Percentiles rank a stretch among this genome's conserved stretches.
Conservation (phyloP, 2,888 invertebrate species). For the Electrophaes corylata region DNA sequence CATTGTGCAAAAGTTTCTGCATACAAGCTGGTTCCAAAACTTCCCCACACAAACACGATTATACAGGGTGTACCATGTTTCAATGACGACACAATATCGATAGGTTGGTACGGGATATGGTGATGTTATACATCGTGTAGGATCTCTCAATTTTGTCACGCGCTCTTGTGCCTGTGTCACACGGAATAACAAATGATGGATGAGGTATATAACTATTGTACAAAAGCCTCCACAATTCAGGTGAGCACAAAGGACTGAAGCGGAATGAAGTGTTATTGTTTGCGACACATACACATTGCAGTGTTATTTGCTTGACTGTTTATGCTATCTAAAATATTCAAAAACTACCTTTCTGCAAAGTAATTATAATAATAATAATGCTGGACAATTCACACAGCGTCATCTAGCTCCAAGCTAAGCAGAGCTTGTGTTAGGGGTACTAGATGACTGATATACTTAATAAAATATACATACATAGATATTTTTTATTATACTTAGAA, state of each 20-base stretch:
- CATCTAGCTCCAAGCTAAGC: too few relatives aligned
- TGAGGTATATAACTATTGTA: neutral
- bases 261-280: neutral
- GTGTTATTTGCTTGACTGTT: too few relatives aligned
- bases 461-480: too few relatives aligned
- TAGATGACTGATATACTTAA: too few relatives aligned
- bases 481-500: too few relatives aligned
- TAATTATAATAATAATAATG: too few relatives aligned
- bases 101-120: constrained; percentile 8
- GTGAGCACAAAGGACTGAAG: neutral
- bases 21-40: neutral
- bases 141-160: constrained; percentile 25
- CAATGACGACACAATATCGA: constrained; percentile 6
- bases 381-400: too few relatives aligned
- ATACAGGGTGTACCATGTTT: constrained; percentile 6
- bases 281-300: too few relatives aligned
- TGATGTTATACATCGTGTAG: constrained; percentile 9
- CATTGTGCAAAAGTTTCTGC: neutral
- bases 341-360: too few relatives aligned
- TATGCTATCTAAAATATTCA: too few relatives aligned
- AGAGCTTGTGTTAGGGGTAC: too few relatives aligned
- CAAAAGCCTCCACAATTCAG: neutral
- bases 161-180: constrained; percentile 4
- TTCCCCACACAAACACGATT: constrained; percentile 7
- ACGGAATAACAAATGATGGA: constrained; percentile 16